A percentile compares a stretch with the other conserved stretches of the same genome.
phyloP scores from a whole-genome alignment of 2,797 vertebrate genomes.

The Semaprochilodus insignis region DNA sequence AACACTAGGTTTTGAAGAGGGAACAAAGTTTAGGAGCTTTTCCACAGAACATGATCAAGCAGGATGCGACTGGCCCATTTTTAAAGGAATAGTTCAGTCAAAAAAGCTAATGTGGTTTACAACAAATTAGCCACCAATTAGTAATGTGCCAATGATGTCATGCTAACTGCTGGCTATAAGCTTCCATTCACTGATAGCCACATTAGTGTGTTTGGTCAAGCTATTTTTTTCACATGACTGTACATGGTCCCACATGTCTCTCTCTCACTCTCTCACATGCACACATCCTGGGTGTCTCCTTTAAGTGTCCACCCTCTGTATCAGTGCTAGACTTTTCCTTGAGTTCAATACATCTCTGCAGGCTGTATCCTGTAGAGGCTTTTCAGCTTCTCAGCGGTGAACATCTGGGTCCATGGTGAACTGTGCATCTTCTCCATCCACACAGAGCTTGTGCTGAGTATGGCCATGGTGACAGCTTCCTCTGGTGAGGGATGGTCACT shows the following conservation, averaged over 20 bases:
- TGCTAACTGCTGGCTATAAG: neutral
- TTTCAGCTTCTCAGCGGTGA: neutral
- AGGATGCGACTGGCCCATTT: neutral
- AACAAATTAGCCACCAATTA: neutral
- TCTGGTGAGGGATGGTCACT: neutral
- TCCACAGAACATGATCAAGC: neutral
- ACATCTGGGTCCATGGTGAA: neutral
- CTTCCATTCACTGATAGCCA: neutral
- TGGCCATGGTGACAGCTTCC: slow-evolving; percentile 10
- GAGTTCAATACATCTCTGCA: neutral
- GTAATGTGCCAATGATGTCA: neutral
- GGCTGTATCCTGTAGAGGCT: neutral
- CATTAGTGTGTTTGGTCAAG: no score
- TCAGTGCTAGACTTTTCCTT: neutral
- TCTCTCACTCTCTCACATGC: neutral
- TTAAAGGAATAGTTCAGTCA: neutral
- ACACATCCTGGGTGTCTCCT: neutral
- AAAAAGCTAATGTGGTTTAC: neutral
- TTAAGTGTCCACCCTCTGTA: neutral
- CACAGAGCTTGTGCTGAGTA: neutral
- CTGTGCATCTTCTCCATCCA: no score
- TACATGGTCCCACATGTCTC: neutral
- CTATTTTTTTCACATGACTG: neutral
- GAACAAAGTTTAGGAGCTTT: neutral
- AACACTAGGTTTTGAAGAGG: neutral